phyloP scores from a whole-genome alignment of 2,797 vertebrate species.

The Halcyon smyrnensis region DNA sequence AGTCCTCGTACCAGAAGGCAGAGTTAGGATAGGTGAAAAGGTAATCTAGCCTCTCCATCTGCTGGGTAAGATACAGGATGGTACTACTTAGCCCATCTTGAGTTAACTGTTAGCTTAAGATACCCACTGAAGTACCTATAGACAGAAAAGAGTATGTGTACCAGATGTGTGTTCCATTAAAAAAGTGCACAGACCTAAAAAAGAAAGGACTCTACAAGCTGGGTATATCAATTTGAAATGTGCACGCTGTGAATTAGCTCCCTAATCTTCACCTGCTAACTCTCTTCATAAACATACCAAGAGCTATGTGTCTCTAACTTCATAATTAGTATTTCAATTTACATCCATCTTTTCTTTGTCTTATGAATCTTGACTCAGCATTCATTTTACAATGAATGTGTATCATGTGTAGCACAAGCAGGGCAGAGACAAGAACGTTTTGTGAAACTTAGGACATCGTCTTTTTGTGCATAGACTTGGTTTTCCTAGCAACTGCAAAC shows the following conservation, averaged over 20 bases:
- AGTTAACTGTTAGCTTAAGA: not conserved
- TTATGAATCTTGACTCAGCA: not conserved
- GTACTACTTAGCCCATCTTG: not conserved
- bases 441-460: not conserved
- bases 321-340: not conserved
- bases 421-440: not conserved
- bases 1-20: not conserved
- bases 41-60: not conserved
- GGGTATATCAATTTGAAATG: not conserved
- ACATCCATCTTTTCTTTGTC: not conserved
- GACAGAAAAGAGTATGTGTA: not conserved
- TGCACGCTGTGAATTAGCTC: not conserved
- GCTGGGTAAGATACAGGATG: accelerated
- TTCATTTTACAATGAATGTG: not conserved
- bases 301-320: not conserved
- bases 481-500: not conserved
- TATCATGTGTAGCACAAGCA: not conserved
- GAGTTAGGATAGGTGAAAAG: not conserved
- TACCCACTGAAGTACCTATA: not conserved
- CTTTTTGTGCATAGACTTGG: not conserved
- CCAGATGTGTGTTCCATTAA: not conserved
- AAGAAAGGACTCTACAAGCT: not conserved
- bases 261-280: not conserved
- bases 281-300: not conserved
- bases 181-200: not conserved